Conservation (phyloP, 2,888 invertebrate genomes). For the Nomada goodeniana region DNA sequence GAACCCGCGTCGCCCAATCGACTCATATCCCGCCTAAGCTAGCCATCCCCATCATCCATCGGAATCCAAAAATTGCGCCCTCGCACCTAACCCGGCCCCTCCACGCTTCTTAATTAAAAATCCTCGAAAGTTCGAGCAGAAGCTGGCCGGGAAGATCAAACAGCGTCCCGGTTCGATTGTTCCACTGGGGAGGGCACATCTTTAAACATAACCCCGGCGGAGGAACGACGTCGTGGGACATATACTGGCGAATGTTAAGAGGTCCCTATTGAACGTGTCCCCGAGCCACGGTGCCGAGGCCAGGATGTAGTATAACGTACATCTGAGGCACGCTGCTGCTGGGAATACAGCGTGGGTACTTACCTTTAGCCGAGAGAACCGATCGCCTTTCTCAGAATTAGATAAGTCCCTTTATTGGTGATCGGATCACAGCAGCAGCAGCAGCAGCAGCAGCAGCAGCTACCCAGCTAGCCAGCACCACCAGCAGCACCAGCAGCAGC, state of each 20-base stretch:
- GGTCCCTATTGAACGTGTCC: constrained; percentile 43
- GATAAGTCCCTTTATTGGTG: constrained; percentile 80
- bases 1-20: no score
- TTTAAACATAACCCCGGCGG: constrained; percentile 41
- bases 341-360: constrained; percentile 66
- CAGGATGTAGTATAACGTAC: constrained; percentile 42
- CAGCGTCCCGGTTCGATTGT: constrained; percentile 35
- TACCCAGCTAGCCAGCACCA: constrained; percentile 38
- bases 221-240: constrained; percentile 33
- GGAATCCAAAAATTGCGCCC: no score
- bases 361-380: constrained; percentile 69
- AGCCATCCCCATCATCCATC: not conserved
- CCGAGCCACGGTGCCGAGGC: constrained; percentile 26
- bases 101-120: not conserved
- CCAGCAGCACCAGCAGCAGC: constrained; percentile 60
- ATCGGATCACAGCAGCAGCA: constrained; percentile 77
- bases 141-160: not conserved
- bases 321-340: constrained; percentile 47
- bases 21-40: no score
- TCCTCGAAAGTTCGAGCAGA: not conserved
- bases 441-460: constrained; percentile 38
- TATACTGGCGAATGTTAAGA: constrained; percentile 43
- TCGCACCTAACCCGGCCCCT: no score
- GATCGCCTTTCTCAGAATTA: constrained; percentile 79
- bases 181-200: constrained; percentile 21